These are phyloP conservation scores for Drosophila longiperda DNA, from an alignment of 2,888 invertebrate species.

Conservation along the genomic window DNA sequence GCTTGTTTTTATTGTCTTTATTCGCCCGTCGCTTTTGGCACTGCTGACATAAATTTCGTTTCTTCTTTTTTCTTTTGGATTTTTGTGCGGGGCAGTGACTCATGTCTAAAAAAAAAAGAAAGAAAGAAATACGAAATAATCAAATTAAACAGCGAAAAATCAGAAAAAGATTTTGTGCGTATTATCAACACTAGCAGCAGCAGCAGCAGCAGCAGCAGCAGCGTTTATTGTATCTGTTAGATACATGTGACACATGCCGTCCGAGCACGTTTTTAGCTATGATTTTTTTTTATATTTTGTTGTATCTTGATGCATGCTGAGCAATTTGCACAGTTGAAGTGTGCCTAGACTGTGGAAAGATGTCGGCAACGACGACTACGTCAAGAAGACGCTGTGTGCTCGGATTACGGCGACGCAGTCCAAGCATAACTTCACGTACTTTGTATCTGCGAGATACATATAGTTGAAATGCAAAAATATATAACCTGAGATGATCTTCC, in stretches of 20 bases:
- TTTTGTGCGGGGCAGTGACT: slow-evolving; percentile 60
- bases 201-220: slow-evolving; percentile 25
- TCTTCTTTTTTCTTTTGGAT: slow-evolving; percentile 37
- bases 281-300: slow-evolving; percentile 11
- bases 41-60: slow-evolving; percentile 80
- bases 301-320: slow-evolving; percentile 60
- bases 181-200: slow-evolving; percentile 16
- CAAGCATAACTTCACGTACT: slow-evolving; percentile 78
- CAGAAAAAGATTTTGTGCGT: slow-evolving; percentile 22
- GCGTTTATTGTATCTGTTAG: slow-evolving; percentile 56
- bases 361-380: slow-evolving; percentile 61
- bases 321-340: slow-evolving; percentile 76
- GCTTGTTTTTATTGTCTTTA: slow-evolving; percentile 67
- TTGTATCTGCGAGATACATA: slow-evolving; percentile 45
- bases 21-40: slow-evolving; percentile 70
- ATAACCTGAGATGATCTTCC: slow-evolving; percentile 57
- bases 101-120: slow-evolving; percentile 56
- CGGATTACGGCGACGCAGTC: slow-evolving; percentile 64
- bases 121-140: slow-evolving; percentile 21
- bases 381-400: slow-evolving; percentile 57
- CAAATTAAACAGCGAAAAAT: slow-evolving; percentile 34
- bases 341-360: slow-evolving; percentile 77
- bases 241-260: slow-evolving; percentile 70
- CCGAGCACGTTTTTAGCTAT: slow-evolving; percentile 64
- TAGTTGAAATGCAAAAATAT: slow-evolving; percentile 1